Evolutionary conservation across 1,140 invertebrate species (phyloP).

Genomic region (Atta texana): DNA sequence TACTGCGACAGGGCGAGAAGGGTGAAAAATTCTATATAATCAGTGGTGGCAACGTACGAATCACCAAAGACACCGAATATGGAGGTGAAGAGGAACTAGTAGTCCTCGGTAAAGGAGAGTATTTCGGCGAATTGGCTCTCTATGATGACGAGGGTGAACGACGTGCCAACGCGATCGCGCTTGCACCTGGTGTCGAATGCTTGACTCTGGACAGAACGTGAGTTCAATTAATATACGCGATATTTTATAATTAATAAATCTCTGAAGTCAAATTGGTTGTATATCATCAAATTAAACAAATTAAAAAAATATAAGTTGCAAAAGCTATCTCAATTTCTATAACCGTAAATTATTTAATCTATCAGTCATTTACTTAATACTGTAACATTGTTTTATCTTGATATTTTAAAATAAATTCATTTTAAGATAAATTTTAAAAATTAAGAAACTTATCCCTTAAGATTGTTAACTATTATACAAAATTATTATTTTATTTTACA

Average conservation of each 20-base stretch:
- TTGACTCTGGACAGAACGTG: slow-evolving; percentile 94
- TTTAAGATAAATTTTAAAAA: background rate
- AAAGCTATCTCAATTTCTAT: background rate
- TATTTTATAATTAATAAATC: background rate
- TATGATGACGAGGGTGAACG: slow-evolving; percentile 89
- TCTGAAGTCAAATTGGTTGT: background rate
- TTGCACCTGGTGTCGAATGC: slow-evolving; percentile 95
- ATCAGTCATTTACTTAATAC: background rate
- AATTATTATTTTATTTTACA: slow-evolving; percentile 1
- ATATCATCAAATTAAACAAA: background rate
- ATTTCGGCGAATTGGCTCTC: slow-evolving; percentile 93
- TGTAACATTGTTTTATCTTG: background rate
- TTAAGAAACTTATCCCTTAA: background rate
- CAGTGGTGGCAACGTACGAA: slow-evolving; percentile 94
- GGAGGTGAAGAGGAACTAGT: slow-evolving; percentile 88
- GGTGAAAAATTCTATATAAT: slow-evolving; percentile 99
- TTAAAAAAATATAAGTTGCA: background rate
- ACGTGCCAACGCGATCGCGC: slow-evolving; percentile 95
- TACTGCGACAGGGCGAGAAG: slow-evolving; percentile 96
- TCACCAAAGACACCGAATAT: slow-evolving; percentile 89
- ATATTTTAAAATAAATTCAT: background rate
- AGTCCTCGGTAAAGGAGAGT: slow-evolving; percentile 90
- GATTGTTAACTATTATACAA: background rate
- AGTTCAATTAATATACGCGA: slow-evolving; percentile 76
- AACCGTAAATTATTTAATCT: background rate